Percentiles rank a stretch among this genome's conserved stretches.
These are phyloP conservation scores for Macrophya alboannulata DNA, from an alignment of 2,888 invertebrate genomes.

Conservation along the genomic window DNA sequence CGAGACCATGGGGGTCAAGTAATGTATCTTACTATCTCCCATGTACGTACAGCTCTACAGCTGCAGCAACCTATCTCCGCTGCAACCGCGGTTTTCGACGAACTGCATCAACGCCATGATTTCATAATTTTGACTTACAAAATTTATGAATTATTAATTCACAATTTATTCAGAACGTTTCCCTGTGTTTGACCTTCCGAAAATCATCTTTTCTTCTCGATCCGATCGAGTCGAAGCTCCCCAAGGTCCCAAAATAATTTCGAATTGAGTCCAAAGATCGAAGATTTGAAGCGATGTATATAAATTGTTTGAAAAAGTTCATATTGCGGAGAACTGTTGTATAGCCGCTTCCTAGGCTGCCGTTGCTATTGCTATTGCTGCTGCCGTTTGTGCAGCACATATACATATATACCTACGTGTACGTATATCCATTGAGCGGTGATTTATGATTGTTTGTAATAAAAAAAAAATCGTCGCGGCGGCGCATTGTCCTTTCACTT, in stretches of 20 bases:
- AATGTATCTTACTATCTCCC: not conserved
- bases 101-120: not conserved
- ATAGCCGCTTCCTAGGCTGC: not conserved
- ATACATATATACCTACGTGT: not conserved
- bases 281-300: not conserved
- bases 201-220: too few species aligned
- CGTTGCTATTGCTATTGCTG: not conserved
- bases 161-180: too few species aligned
- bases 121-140: too few species aligned
- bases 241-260: too few species aligned
- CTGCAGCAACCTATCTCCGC: not conserved
- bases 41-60: not conserved
- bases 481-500: conserved; percentile 54
- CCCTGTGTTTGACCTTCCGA: too few species aligned
- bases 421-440: conserved; percentile 43
- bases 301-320: not conserved
- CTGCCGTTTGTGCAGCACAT: not conserved
- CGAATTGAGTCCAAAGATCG: too few species aligned
- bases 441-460: conserved; percentile 45
- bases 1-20: conserved; percentile 41
- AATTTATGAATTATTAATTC: too few species aligned
- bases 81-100: conserved; percentile 7
- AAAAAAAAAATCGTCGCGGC: conserved; percentile 37
- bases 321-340: not conserved
- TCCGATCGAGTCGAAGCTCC: too few species aligned